A percentile compares a stretch with the other conserved stretches of the same genome.
These are phyloP conservation scores for Halictus ligatus DNA, from an alignment of 2,888 invertebrate species.

Conservation along the genomic window DNA sequence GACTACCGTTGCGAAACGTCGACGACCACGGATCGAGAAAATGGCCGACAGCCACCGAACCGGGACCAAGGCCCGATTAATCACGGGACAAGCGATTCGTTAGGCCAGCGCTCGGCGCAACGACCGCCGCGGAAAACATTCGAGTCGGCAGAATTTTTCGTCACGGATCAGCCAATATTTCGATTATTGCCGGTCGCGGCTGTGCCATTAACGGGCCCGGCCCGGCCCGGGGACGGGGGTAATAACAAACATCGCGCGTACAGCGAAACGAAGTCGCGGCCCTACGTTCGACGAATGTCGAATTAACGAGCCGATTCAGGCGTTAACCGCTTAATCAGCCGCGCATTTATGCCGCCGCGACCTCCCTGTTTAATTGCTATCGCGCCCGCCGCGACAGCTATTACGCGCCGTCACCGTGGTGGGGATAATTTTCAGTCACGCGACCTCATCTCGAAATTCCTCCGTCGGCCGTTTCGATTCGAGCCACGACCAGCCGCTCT, in stretches of 20 bases:
- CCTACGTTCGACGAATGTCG: conserved; percentile 48
- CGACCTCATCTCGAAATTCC: conserved; percentile 30
- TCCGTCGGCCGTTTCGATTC: conserved; percentile 9
- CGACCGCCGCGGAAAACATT: neutral
- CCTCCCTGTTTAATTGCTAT: conserved; percentile 58
- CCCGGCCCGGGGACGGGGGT: no score
- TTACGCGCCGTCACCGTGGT: conserved; percentile 19
- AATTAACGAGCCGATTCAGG: conserved; percentile 63
- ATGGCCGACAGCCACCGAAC: conserved; percentile 25
- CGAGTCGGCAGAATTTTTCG: neutral
- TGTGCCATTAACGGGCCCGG: conserved; percentile 24
- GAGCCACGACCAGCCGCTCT: neutral
- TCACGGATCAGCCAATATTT: conserved; percentile 2
- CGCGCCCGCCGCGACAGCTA: conserved; percentile 20
- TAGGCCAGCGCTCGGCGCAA: neutral
- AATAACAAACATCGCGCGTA: conserved; percentile 45
- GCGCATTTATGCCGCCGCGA: conserved; percentile 48
- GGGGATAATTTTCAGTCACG: conserved; percentile 39
- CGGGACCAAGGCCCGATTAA: conserved; percentile 41
- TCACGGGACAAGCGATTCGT: conserved; percentile 29
- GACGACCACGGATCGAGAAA: neutral
- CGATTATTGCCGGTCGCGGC: conserved; percentile 25
- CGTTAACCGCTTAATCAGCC: conserved; percentile 64
- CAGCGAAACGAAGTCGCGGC: neutral
- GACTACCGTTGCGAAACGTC: neutral